Base-by-base conservation (phyloP, 2,797 vertebrate species). In the Gila robusta region DNA sequence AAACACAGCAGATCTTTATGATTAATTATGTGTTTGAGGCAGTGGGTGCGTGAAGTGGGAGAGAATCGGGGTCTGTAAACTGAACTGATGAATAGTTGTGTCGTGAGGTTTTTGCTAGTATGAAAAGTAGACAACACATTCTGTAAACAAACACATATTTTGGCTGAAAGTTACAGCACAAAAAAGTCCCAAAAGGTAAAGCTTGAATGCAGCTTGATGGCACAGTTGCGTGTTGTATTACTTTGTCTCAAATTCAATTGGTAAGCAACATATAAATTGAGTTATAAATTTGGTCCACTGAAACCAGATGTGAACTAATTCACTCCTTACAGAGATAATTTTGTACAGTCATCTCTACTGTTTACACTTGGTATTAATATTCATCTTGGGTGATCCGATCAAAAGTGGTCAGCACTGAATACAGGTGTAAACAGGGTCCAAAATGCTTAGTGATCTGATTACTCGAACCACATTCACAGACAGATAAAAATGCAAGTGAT, bases 251-350 rank as follows among this genome's bases (percentile, higher is more conserved):
- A 90, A 85, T 71, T 59, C 19, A 71, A 5, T 79, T 88, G 83
- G 91, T 89, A 90, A 91, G 91, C 91, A 92, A 90, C 92, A 91
- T 93, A 39, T 39, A 39, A 6, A 39, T 39, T 39, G 87, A 89
- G 90, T 90, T 93, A 92, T 83, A 80, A 85, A 87, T 93, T 92
- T 92, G 87, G 90, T 93, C 90, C 92, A 95, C 89, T 93, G 89
- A 89, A 94, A 94, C 92, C 94, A 96, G 92, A 96, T 95, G 94
- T 94, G 91, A 87, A 87, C 64, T 90, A 90, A 92, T 91, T 95
- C 88, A 89, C 88, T 91, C 79, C 85, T 92, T 91, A 89, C 84
- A 88, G 79, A 88, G 82, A 90, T 84, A 23, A 71, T 90, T 84
- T 76, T 69, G 69, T 19, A 80, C 49, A 84, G 37, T 73, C 81